phyloP scores from a whole-genome alignment of 2,797 vertebrate species.

The Xenopus petersii region DNA sequence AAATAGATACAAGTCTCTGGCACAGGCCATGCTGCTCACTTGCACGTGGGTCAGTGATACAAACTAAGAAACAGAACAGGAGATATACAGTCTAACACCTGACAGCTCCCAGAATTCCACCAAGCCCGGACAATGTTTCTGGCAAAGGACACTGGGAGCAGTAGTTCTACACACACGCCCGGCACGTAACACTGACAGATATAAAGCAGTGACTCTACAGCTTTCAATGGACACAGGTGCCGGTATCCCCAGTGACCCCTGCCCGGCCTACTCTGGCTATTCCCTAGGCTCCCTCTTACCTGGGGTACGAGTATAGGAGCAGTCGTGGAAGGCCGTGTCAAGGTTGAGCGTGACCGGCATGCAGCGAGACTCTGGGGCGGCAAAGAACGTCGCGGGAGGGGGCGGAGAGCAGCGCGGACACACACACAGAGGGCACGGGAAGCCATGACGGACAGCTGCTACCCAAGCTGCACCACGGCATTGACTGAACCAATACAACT shows the following conservation, averaged over 20 bases:
- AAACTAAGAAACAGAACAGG: no score
- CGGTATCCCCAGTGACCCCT: conserved; percentile 15
- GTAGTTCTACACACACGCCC: no score
- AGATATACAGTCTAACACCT: no score
- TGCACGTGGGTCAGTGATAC: no score
- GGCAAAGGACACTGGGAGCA: no score
- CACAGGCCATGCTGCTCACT: no score
- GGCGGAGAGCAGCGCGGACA: conserved; percentile 63
- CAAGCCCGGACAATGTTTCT: no score
- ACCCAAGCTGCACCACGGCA: conserved; percentile 67
- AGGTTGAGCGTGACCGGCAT: conserved; percentile 51
- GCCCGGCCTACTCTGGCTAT: not conserved
- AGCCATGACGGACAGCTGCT: conserved; percentile 73
- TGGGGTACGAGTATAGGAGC: conserved; percentile 47
- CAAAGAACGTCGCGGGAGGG: conserved; percentile 10
- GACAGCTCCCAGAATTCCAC: no score
- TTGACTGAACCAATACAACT: not conserved
- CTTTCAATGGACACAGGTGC: not conserved
- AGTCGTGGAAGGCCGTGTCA: not conserved
- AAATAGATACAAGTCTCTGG: no score
- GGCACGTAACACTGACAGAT: no score
- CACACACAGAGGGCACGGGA: conserved; percentile 78
- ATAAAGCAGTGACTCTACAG: no score
- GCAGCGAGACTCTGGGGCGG: conserved; percentile 41
- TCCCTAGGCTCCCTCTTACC: conserved; percentile 30